Evolutionary conservation across 2,113 vertebrate genomes (phyloP).

Genomic region (Puffinus mauretanicus): DNA sequence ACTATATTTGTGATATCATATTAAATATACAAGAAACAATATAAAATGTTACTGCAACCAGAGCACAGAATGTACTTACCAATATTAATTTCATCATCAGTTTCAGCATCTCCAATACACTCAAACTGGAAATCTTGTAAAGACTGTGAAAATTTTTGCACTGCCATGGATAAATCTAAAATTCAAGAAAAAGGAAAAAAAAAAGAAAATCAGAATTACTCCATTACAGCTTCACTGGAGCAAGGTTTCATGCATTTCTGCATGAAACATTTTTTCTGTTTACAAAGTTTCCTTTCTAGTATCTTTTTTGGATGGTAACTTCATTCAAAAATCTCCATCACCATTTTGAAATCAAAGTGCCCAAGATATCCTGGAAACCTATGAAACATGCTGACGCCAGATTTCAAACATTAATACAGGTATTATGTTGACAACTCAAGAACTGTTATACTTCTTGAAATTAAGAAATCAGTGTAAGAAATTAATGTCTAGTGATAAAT

Average conservation of each 20-base stretch:
- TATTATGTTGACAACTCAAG: background rate
- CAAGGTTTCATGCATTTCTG: background rate
- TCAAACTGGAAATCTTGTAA: slow-evolving; percentile 96
- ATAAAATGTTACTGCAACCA: background rate
- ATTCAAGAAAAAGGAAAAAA: background rate
- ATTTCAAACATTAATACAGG: background rate
- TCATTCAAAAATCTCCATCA: background rate
- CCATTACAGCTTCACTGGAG: background rate
- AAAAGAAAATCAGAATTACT: background rate
- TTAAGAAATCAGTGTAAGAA: background rate
- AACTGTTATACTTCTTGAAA: background rate
- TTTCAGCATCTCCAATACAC: slow-evolving; percentile 94
- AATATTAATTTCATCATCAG: slow-evolving; percentile 94
- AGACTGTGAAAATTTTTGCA: slow-evolving; percentile 94
- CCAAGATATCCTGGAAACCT: background rate
- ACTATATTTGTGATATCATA: background rate
- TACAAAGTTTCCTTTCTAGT: background rate
- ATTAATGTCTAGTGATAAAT: background rate
- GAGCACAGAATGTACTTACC: slow-evolving; percentile 76
- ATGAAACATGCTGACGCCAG: background rate
- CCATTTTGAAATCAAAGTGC: background rate
- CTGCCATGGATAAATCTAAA: slow-evolving; percentile 89
- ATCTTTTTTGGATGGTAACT: background rate
- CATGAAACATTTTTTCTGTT: background rate
- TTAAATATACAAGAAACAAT: background rate